These are phyloP conservation scores for Echinometra lucunter DNA, from an alignment of 53 echinoderm and acorn worm species.

Conservation along the genomic window DNA sequence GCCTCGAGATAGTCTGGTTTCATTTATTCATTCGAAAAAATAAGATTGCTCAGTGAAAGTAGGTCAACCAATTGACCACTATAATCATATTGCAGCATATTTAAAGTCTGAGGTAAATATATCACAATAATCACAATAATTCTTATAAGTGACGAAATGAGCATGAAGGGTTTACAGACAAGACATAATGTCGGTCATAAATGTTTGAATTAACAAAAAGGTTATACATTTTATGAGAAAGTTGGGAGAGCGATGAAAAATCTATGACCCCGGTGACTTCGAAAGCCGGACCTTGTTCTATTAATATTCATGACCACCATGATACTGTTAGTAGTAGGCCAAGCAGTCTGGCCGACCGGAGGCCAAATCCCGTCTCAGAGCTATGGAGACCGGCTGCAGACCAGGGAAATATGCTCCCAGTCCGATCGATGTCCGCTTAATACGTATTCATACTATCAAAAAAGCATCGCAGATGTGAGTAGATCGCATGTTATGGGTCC, in stretches of 20 bases:
- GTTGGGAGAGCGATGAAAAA: not conserved
- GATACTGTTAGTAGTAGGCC: slow-evolving; percentile 8
- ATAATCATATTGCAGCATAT: not conserved
- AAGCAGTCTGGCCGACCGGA: not conserved
- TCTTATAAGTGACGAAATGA: not conserved
- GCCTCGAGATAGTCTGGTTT: too few species aligned
- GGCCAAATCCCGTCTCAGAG: not conserved
- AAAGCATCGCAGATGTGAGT: slow-evolving; percentile 4
- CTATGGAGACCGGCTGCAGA: not conserved
- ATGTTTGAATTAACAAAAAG: too few species aligned
- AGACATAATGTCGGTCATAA: too few species aligned
- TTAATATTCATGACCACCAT: slow-evolving; percentile 20
- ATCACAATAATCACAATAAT: not conserved
- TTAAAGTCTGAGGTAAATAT: not conserved
- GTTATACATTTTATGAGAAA: not conserved
- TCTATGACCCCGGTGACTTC: not conserved
- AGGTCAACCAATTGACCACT: not conserved
- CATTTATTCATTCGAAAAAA: not conserved
- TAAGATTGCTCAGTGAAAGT: not conserved
- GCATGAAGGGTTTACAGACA: not conserved
- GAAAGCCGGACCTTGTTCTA: not conserved
- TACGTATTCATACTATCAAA: slow-evolving; percentile 23
- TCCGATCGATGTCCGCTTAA: slow-evolving; percentile 9
- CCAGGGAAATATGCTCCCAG: not conserved
- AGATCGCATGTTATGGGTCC: not conserved